phyloP scores from a whole-genome alignment of 2,888 invertebrate genomes.

The Drosophila rubida region DNA sequence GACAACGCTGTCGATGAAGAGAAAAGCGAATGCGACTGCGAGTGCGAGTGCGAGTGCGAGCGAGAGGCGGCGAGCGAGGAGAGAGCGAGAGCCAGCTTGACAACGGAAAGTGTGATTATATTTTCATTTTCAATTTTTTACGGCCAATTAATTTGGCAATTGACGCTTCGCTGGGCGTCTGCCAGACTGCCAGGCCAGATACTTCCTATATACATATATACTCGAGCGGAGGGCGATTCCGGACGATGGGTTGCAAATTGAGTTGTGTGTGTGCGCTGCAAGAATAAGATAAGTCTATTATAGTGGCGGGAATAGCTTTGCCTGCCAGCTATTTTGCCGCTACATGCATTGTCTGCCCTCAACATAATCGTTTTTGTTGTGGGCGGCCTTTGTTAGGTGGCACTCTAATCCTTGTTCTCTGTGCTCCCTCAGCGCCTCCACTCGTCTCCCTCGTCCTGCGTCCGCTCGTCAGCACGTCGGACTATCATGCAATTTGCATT shows the following conservation, averaged over 20 bases:
- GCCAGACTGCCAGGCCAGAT: slow-evolving; percentile 58
- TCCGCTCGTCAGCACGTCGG: background rate
- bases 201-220: slow-evolving; percentile 20
- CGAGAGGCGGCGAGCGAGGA: background rate
- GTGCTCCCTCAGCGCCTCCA: background rate
- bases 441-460: background rate
- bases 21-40: background rate
- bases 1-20: slow-evolving; percentile 33
- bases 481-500: slow-evolving; percentile 66
- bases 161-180: slow-evolving; percentile 79
- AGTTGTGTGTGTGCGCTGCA: slow-evolving; percentile 74
- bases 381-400: slow-evolving; percentile 67
- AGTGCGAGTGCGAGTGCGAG: background rate
- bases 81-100: slow-evolving; percentile 22
- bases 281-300: slow-evolving; percentile 79
- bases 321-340: slow-evolving; percentile 67
- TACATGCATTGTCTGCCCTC: slow-evolving; percentile 63
- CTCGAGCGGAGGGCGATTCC: background rate
- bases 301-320: slow-evolving; percentile 73
- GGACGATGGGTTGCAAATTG: slow-evolving; percentile 60
- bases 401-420: slow-evolving; percentile 8
- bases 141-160: slow-evolving; percentile 84
- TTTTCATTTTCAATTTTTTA: slow-evolving; percentile 85
- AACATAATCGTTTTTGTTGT: slow-evolving; percentile 55
- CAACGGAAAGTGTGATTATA: slow-evolving; percentile 84